Evolutionary conservation across 2,888 invertebrate species (phyloP), one percentile per base, ranked within the genome.

Genomic region (Beris chalybata): DNA sequence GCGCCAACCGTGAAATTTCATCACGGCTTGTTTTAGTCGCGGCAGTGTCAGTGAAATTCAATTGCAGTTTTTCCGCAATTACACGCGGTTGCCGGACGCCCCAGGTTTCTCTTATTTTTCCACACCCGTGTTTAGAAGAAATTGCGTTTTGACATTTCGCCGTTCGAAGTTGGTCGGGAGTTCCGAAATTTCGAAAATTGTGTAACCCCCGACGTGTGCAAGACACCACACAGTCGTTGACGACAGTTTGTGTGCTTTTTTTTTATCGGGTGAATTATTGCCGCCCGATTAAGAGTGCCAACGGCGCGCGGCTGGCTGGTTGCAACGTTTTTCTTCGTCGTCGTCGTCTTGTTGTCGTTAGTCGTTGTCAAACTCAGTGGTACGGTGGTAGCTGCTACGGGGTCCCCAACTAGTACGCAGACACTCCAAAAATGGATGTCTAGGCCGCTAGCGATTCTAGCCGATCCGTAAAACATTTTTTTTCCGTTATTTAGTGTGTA

Each of bases 91-190:
- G 22, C 22, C 22, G 22, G 22, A 22, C 22, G 22, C 22, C 22
- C 22, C 22, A 22, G 22, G 22, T 22, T 22, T 22, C n/a, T n/a
- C n/a, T n/a, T 22, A 1, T 22, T 22, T 22, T 22, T 22, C 22
- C 22, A n/a, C n/a, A n/a, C 22, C 22, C 22, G 22, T 22, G 22
- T 22, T 22, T 22, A 22, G 22, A 22, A 59, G 7, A 30, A 59
- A 38, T 38, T 61, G 50, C 61, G 52, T 57, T 43, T 65, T 67
- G 67, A 67, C 67, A 52, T 65, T 67, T 65, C 61, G 38, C 32
- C n/a, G 30, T 56, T 13, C 30, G 31, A 13, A 7, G 7, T 50
- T 32, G 29, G 29, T 7, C 43, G 31, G 48, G 54, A 59, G 58
- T 52, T 45, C 61, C 65, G 65, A 65, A 48, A 59, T 58, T 58